phyloP scores from a whole-genome alignment of 2,797 vertebrate species.

The Helarctos malayanus region DNA sequence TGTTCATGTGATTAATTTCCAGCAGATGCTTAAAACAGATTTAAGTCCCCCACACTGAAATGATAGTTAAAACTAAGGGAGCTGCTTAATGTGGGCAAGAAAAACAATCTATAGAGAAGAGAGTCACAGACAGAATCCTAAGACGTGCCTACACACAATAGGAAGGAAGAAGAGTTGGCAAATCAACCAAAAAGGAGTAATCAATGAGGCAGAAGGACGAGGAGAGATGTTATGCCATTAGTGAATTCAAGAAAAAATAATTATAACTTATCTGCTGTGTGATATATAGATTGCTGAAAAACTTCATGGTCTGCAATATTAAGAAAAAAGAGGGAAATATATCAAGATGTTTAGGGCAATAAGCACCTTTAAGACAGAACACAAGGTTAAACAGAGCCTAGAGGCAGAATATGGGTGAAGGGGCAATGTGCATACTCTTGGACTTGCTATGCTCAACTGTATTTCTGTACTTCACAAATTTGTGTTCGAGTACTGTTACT shows the following conservation, averaged over 20 bases:
- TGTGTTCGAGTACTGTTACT: neutral
- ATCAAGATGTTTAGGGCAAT: neutral
- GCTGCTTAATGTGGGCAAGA: slow-evolving; percentile 16
- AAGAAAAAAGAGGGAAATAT: neutral
- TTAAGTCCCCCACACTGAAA: slow-evolving; percentile 1
- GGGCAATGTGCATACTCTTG: neutral
- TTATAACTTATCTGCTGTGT: neutral
- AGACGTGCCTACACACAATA: neutral
- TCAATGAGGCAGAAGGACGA: slow-evolving; percentile 14
- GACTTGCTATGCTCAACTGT: neutral
- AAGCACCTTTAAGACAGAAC: slow-evolving; percentile 21
- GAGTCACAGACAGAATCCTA: slow-evolving; percentile 17
- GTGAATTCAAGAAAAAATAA: slow-evolving; percentile 41
- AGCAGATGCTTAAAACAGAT: slow-evolving; percentile 45
- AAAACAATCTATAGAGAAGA: neutral
- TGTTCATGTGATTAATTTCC: slow-evolving; percentile 25
- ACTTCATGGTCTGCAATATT: slow-evolving; percentile 20
- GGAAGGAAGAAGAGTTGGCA: slow-evolving; percentile 3
- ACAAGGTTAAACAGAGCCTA: neutral
- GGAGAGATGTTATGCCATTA: neutral
- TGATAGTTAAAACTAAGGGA: slow-evolving; percentile 19
- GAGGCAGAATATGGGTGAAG: neutral
- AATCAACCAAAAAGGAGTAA: slow-evolving; percentile 29
- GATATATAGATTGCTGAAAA: slow-evolving; percentile 42
- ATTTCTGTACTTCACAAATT: neutral